These are phyloP conservation scores for Phasia obesa DNA, from an alignment of 2,888 invertebrate species.

Conservation along the genomic window DNA sequence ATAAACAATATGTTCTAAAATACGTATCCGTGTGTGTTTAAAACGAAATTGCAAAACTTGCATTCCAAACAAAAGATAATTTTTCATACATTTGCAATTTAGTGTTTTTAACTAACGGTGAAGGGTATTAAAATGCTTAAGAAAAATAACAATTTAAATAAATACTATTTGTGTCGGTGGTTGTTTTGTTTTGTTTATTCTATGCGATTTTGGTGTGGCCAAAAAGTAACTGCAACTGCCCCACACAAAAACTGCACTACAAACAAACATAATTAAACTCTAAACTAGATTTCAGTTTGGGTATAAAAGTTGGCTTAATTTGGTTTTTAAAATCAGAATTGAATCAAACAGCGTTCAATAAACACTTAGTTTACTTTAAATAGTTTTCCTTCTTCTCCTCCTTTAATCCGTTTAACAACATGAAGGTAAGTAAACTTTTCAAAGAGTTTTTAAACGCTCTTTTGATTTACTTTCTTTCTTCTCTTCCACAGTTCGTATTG, in stretches of 20 bases:
- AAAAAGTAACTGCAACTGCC: slow-evolving; percentile 36
- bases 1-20: slow-evolving; percentile 12
- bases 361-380: slow-evolving; percentile 74
- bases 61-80: slow-evolving; percentile 22
- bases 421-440: slow-evolving; percentile 80
- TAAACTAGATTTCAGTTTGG: slow-evolving; percentile 70
- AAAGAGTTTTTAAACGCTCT: background rate
- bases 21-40: slow-evolving; percentile 13
- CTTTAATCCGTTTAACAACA: slow-evolving; percentile 75
- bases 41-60: slow-evolving; percentile 21
- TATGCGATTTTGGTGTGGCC: slow-evolving; percentile 56
- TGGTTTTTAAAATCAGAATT: slow-evolving; percentile 81
- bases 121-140: slow-evolving; percentile 54
- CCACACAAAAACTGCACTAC: background rate
- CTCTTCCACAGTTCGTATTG: slow-evolving; percentile 78
- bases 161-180: background rate
- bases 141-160: slow-evolving; percentile 30
- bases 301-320: slow-evolving; percentile 81
- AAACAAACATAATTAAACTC: slow-evolving; percentile 6
- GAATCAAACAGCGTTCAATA: slow-evolving; percentile 79
- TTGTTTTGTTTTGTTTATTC: slow-evolving; percentile 6
- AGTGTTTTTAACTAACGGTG: slow-evolving; percentile 33
- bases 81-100: slow-evolving; percentile 14
- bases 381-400: slow-evolving; percentile 53
- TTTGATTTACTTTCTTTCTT: background rate